These are phyloP conservation scores for Leptinotarsa peninsularis DNA, from an alignment of 2,888 invertebrate species.

Conservation along the genomic window DNA sequence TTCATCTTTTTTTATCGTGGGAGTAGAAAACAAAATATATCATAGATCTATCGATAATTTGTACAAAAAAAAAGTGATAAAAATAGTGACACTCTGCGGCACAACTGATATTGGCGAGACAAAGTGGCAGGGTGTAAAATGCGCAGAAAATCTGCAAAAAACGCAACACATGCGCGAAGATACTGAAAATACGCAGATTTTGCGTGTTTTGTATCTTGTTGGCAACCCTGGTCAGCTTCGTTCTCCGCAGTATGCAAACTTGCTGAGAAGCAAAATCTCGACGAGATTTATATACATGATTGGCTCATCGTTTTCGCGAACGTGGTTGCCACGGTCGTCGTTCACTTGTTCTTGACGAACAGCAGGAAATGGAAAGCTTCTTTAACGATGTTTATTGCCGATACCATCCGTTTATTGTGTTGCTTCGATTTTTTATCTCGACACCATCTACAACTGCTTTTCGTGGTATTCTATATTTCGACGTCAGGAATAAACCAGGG, in stretches of 20 bases:
- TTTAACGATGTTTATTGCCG: constrained; percentile 22
- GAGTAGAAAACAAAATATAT: too few relatives aligned
- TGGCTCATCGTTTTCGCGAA: constrained; percentile 26
- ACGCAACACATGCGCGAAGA: too few relatives aligned
- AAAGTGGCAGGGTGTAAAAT: too few relatives aligned
- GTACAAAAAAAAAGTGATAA: too few relatives aligned
- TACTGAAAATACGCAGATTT: too few relatives aligned
- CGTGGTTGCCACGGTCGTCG: constrained; percentile 22
- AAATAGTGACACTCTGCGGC: too few relatives aligned
- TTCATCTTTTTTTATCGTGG: too few relatives aligned
- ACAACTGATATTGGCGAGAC: too few relatives aligned
- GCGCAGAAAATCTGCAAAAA: too few relatives aligned
- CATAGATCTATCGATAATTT: too few relatives aligned
- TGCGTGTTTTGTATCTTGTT: too few relatives aligned
- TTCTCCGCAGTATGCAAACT: constrained; percentile 52
- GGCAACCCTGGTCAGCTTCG: constrained; percentile 50
- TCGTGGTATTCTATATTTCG: neutral
- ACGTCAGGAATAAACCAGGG: too few relatives aligned
- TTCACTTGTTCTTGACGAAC: constrained; percentile 26
- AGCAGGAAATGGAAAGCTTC: constrained; percentile 22
- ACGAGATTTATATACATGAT: constrained; percentile 45
- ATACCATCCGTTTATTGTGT: neutral
- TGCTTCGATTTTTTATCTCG: neutral
- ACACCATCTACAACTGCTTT: neutral
- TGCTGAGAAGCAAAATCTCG: constrained; percentile 42